phyloP scores from a whole-genome alignment of 1,140 invertebrate genomes.

The Vanessa tameamea region DNA sequence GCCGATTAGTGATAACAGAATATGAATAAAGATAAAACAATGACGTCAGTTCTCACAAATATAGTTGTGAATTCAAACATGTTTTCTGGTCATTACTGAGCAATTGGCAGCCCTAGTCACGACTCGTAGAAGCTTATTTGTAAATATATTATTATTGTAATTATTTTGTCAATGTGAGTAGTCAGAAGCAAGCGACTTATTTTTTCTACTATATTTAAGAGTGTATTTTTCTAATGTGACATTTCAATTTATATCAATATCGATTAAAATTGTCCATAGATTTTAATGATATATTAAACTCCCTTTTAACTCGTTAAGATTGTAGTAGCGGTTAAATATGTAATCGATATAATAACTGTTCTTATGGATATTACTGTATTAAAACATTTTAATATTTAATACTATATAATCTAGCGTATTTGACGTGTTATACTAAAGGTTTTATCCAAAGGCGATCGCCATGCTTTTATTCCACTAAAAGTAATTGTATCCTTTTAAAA shows the following conservation, averaged over 20 bases:
- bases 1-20: too few relatives aligned
- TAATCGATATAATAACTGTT: not conserved
- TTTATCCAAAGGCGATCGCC: not conserved
- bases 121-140: slow-evolving; percentile 24
- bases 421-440: not conserved
- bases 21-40: too few relatives aligned
- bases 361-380: not conserved
- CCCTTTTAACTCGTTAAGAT: slow-evolving; percentile 7
- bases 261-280: slow-evolving; percentile 38
- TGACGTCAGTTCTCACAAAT: too few relatives aligned
- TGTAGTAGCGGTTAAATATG: not conserved
- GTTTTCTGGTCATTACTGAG: not conserved
- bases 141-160: slow-evolving; percentile 12
- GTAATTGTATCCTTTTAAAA: not conserved
- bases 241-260: slow-evolving; percentile 26
- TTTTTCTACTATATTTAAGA: slow-evolving; percentile 54
- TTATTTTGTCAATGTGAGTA: slow-evolving; percentile 21
- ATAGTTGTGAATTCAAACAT: too few relatives aligned
- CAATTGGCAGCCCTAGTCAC: not conserved
- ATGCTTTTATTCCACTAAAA: not conserved
- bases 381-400: not conserved
- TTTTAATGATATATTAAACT: slow-evolving; percentile 12
- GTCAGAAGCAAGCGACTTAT: slow-evolving; percentile 44
- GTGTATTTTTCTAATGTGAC: slow-evolving; percentile 58
- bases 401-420: not conserved